phyloP scores from a whole-genome alignment of 2,888 invertebrate genomes.

The Geophilus truncorum region DNA sequence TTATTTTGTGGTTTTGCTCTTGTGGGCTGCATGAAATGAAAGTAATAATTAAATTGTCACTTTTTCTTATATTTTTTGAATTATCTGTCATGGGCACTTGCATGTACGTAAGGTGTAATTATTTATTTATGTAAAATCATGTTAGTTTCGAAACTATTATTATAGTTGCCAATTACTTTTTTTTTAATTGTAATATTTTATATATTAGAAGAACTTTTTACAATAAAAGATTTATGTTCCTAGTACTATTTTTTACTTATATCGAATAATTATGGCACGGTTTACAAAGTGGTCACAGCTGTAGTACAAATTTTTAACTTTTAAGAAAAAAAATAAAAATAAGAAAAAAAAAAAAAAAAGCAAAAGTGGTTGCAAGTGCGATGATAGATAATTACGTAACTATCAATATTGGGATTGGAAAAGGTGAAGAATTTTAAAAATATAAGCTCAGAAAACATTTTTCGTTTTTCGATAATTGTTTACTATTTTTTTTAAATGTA shows the following conservation, averaged over 20 bases:
- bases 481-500: background rate
- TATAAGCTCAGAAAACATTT: background rate
- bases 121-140: conserved; percentile 16
- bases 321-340: too few relatives aligned
- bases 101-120: background rate
- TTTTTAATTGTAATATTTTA: background rate
- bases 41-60: background rate
- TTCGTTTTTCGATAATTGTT: background rate
- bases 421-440: background rate
- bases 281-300: background rate
- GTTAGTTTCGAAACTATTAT: background rate
- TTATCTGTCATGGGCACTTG: conserved; percentile 13
- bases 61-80: background rate
- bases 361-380: conserved; percentile 13
- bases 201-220: background rate
- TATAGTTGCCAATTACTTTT: background rate
- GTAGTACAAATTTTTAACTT: background rate
- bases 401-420: background rate
- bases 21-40: too few relatives aligned
- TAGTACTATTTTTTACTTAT: background rate
- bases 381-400: background rate
- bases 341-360: too few relatives aligned
- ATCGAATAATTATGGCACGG: background rate
- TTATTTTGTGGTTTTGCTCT: background rate
- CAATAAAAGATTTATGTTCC: conserved; percentile 9